Percentiles rank a stretch among this genome's conserved stretches.
These are phyloP conservation scores for Ophion obscuratus DNA, from an alignment of 2,888 invertebrate genomes.

Conservation along the genomic window DNA sequence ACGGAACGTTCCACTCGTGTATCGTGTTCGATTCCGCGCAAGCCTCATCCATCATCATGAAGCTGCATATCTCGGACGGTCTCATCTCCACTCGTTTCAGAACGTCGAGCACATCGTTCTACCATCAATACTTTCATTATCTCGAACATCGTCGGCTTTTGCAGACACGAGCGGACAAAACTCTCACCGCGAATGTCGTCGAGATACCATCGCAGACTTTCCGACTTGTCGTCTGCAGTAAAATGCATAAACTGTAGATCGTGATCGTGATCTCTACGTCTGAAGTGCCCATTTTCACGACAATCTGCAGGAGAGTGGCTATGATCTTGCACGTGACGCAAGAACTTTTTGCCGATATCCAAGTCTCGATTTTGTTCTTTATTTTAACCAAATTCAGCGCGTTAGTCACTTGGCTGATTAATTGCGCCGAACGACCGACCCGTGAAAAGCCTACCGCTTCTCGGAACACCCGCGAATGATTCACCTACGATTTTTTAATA, in stretches of 20 bases:
- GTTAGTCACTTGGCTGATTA: slow-evolving; percentile 93
- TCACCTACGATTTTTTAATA: slow-evolving; percentile 71
- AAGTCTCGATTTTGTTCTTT: slow-evolving; percentile 93
- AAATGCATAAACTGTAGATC: slow-evolving; percentile 94
- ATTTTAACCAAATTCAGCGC: slow-evolving; percentile 94
- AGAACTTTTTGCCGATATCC: slow-evolving; percentile 95
- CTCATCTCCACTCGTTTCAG: slow-evolving; percentile 91
- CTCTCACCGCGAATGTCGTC: slow-evolving; percentile 89
- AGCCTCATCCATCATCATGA: slow-evolving; percentile 93
- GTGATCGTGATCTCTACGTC: slow-evolving; percentile 94
- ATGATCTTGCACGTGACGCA: slow-evolving; percentile 95
- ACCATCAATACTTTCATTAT: slow-evolving; percentile 75
- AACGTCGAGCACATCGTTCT: slow-evolving; percentile 93
- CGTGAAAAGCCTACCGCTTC: slow-evolving; percentile 88
- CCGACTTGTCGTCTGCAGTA: slow-evolving; percentile 93
- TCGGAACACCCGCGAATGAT: slow-evolving; percentile 88
- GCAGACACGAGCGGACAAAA: too few relatives aligned
- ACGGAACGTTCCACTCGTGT: slow-evolving; percentile 95
- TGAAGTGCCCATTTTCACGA: slow-evolving; percentile 92
- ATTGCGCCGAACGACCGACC: slow-evolving; percentile 90
- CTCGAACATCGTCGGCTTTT: too few relatives aligned
- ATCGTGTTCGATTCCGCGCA: slow-evolving; percentile 95
- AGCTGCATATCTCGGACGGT: slow-evolving; percentile 96
- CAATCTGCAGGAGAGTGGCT: slow-evolving; percentile 93
- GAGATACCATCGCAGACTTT: slow-evolving; percentile 96